Percentiles rank a stretch among this genome's conserved stretches.
phyloP scores from a whole-genome alignment of 2,797 vertebrate species.

The Eulemur rubriventer region DNA sequence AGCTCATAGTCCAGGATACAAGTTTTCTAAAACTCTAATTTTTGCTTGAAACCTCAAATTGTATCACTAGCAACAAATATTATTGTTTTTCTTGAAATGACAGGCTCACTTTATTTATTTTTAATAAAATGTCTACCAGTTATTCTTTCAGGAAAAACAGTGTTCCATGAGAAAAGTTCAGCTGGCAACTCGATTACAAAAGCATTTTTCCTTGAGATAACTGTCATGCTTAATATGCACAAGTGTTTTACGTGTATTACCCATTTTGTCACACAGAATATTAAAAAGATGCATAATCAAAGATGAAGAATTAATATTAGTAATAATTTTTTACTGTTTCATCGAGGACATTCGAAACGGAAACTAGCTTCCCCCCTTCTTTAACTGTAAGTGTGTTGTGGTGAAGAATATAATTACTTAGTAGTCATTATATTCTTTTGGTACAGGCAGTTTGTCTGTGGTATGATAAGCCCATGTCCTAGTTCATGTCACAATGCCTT shows the following conservation, averaged over 20 bases:
- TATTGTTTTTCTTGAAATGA: neutral
- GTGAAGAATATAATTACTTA: neutral
- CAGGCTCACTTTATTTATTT: neutral
- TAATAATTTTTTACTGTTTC: neutral
- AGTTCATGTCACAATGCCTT: neutral
- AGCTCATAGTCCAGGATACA: neutral
- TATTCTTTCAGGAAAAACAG: slow-evolving; percentile 22
- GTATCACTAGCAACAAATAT: neutral
- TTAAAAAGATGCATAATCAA: neutral
- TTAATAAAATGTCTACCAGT: neutral
- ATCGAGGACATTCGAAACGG: neutral
- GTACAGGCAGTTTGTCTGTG: neutral
- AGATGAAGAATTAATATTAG: neutral
- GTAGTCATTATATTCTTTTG: neutral
- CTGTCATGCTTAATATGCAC: neutral
- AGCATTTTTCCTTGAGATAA: neutral
- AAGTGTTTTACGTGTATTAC: neutral
- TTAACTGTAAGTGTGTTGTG: neutral
- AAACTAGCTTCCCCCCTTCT: neutral
- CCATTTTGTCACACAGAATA: neutral
- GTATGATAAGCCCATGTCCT: neutral
- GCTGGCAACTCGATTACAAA: neutral
- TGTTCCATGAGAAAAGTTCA: neutral
- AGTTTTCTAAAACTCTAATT: neutral
- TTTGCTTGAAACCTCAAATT: slow-evolving; percentile 23